Evolutionary conservation across 1,140 invertebrate genomes (phyloP).

Genomic region (Achatina immaculata): DNA sequence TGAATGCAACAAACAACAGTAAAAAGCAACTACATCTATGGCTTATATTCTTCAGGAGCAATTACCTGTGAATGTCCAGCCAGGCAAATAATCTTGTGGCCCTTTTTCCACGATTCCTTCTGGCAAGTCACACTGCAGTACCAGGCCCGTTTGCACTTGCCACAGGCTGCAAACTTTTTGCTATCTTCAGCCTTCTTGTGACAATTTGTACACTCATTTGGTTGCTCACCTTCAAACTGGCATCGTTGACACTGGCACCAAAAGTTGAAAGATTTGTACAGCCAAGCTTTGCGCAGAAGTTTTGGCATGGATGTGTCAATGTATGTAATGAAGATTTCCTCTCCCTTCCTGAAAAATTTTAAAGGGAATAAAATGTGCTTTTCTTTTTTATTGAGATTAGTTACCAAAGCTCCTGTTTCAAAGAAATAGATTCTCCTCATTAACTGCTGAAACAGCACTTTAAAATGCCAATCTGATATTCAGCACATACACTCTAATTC

Average conservation of each 20-base stretch:
- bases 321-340: slow-evolving; percentile 62
- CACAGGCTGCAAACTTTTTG: slow-evolving; percentile 60
- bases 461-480: no score
- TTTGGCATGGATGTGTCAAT: slow-evolving; percentile 61
- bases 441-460: no score
- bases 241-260: slow-evolving; percentile 66
- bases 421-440: no score
- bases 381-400: not conserved
- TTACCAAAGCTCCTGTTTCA: no score
- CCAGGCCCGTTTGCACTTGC: slow-evolving; percentile 65
- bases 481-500: no score
- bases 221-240: slow-evolving; percentile 61
- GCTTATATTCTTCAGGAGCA: slow-evolving; percentile 33
- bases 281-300: slow-evolving; percentile 61
- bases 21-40: not conserved
- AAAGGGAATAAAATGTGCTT: not conserved
- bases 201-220: slow-evolving; percentile 59
- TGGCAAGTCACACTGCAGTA: slow-evolving; percentile 65
- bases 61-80: slow-evolving; percentile 48
- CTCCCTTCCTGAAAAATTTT: slow-evolving; percentile 25
- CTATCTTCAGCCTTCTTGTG: slow-evolving; percentile 47
- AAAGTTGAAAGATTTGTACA: slow-evolving; percentile 67
- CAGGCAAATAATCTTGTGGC: slow-evolving; percentile 60
- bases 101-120: slow-evolving; percentile 59
- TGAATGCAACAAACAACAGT: not conserved